Percentiles rank a stretch among this genome's conserved stretches.
These are phyloP conservation scores for Tineola bisselliella DNA, from an alignment of 2,888 invertebrate species.

Conservation along the genomic window DNA sequence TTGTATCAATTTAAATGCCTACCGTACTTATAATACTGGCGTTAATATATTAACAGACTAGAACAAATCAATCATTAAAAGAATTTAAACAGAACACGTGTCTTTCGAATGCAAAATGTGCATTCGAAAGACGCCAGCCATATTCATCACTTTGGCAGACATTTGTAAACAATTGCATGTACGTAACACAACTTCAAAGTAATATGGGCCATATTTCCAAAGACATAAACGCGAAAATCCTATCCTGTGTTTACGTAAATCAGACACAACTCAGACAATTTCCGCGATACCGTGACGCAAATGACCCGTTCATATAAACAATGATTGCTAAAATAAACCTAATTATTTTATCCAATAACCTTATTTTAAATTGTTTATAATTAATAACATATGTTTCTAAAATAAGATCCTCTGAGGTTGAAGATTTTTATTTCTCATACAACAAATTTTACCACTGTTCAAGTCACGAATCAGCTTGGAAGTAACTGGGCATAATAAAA, in stretches of 20 bases:
- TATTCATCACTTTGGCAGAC: background rate
- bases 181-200: background rate
- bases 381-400: background rate
- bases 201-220: background rate
- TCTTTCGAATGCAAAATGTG: background rate
- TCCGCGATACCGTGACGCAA: background rate
- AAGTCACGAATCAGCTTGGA: too few relatives aligned
- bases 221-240: background rate
- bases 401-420: background rate
- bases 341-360: background rate
- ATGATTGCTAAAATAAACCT: background rate
- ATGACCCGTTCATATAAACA: background rate
- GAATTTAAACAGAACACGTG: background rate
- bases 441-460: too few relatives aligned
- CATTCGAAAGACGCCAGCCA: background rate
- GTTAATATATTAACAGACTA: too few relatives aligned
- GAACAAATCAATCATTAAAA: too few relatives aligned
- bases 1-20: too few relatives aligned
- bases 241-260: background rate
- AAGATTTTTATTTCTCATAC: too few relatives aligned
- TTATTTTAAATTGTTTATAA: background rate
- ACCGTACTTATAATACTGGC: too few relatives aligned
- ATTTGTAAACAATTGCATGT: background rate
- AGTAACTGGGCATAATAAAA: too few relatives aligned
- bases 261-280: constrained; percentile 1